Percentiles rank a stretch among this genome's conserved stretches.
Evolutionary conservation across 2,113 vertebrate species (phyloP).

Genomic region (Psilopogon haemacephalus): DNA sequence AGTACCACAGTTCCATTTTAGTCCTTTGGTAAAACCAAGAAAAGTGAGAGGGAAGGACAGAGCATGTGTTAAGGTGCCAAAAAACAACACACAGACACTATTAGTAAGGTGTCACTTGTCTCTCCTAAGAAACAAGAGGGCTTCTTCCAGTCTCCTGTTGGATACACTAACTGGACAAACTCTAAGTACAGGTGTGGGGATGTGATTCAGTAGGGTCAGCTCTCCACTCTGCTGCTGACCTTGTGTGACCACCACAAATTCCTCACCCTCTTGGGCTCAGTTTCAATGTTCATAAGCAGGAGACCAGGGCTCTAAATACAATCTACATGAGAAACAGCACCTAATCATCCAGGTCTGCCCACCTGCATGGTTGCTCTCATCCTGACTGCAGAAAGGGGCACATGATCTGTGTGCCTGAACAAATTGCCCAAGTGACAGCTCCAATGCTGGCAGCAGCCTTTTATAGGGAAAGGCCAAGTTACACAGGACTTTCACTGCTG

Average conservation of each 20-base stretch:
- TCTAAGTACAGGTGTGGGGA: background rate
- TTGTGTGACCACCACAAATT: background rate
- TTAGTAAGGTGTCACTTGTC: background rate
- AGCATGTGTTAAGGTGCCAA: background rate
- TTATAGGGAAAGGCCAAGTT: background rate
- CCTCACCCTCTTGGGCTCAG: background rate
- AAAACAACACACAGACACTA: background rate
- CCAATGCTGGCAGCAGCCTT: rapidly evolving
- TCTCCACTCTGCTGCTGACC: background rate
- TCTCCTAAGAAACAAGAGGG: background rate
- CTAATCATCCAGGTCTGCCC: background rate
- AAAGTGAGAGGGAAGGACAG: background rate
- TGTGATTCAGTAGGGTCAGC: background rate
- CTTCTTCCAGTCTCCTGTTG: background rate
- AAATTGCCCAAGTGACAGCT: rapidly evolving
- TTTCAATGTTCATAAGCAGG: background rate
- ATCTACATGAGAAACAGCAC: background rate
- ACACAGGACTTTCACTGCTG: background rate
- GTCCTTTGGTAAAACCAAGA: background rate
- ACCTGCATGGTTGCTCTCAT: rapidly evolving
- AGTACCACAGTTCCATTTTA: background rate
- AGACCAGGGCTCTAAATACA: rapidly evolving
- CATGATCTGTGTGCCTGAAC: rapidly evolving
- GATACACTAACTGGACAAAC: background rate
- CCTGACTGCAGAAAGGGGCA: rapidly evolving